Base-by-base conservation (phyloP, 2,113 vertebrate species). In the Ailurus styani region DNA sequence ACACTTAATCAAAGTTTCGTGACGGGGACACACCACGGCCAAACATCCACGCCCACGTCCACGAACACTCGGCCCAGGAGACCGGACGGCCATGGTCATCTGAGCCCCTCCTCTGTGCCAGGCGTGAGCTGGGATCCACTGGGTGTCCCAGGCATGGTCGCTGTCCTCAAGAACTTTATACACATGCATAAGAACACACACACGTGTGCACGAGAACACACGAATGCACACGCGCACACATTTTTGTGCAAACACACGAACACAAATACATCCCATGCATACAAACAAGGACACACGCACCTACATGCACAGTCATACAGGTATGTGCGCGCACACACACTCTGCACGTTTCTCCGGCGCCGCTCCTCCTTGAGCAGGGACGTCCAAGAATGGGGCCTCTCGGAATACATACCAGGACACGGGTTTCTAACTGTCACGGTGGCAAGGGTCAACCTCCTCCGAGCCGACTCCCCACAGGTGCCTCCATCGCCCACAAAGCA, bases 61-160 rank as follows among this genome's bases (percentile, higher is more conserved):
- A 40, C 2, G 21, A 17, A 45, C 18, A 14, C 86, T 31, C n/a
- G 5, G 5, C 57, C 4, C 6, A 23, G 77, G 9, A 12, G 18
- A 25, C 21, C 3, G 18, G 4, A 5, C 8, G 9, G 29, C 21
- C 5, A 0, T 0, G 14, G 50, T 84, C 13, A 25, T 6, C 20
- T 4, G 29, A 45, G 86, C 21, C 37, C 23, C 42, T 50, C 15
- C 55, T 68, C 3, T 18, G 34, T 23, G 70, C 15, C 75, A 50
- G 87, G 31, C 4, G 0, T 1, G 21, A 45, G 62, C 62, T 0
- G 13, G 86, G n/a, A 8, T 15, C 47, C 84, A 23, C 1, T 0
- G n/a, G 66, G 64, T 23, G 20, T 14, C 29, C 8, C 13, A 7
- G 12, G 34, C 83, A 18, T 2, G 5, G 60, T 3, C 7, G 7